Evolutionary conservation across 2,888 invertebrate genomes (phyloP), one percentile per base, ranked within the genome.

Genomic region (Rhamnusium bicolor): DNA sequence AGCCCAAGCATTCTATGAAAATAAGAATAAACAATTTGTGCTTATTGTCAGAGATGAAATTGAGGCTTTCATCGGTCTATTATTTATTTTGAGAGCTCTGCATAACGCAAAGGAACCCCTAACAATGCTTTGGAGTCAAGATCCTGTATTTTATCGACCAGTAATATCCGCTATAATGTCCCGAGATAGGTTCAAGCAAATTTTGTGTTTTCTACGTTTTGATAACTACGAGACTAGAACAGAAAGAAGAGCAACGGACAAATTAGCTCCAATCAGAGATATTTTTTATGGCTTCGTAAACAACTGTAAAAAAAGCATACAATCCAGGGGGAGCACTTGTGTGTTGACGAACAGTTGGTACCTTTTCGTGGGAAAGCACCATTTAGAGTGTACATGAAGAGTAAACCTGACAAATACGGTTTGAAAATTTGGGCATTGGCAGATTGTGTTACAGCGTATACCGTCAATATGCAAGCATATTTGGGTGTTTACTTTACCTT

Each of bases 1-100:
- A n/a, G n/a, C n/a, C n/a, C n/a, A n/a, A 62, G 62, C 47, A 62
- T 62, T 46, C 18, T 47, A 62, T 62, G n/a, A 4, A 62, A 62
- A 62, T 47, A 62, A 62, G 46, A 62, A 62, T 62, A 21, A 21
- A 62, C 47, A 62, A 47, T 61, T 61, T 40, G 32, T n/a, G n/a
- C n/a, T n/a, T n/a, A n/a, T n/a, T n/a, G n/a, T n/a, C n/a, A n/a
- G n/a, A n/a, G n/a, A n/a, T n/a, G n/a, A n/a, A n/a, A n/a, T n/a
- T n/a, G n/a, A n/a, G n/a, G n/a, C n/a, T n/a, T n/a, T n/a, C n/a
- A n/a, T n/a, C n/a, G n/a, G n/a, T n/a, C n/a, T n/a, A n/a, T n/a
- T n/a, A n/a, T n/a, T n/a, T n/a, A n/a, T 61, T 21, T 58, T 58
- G 1, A 12, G 27, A 21, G 58, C 27, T 24, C 58, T 58, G 21